Evolutionary conservation across 2,113 vertebrate species (phyloP).

Genomic region (Pterophyllum scalare): DNA sequence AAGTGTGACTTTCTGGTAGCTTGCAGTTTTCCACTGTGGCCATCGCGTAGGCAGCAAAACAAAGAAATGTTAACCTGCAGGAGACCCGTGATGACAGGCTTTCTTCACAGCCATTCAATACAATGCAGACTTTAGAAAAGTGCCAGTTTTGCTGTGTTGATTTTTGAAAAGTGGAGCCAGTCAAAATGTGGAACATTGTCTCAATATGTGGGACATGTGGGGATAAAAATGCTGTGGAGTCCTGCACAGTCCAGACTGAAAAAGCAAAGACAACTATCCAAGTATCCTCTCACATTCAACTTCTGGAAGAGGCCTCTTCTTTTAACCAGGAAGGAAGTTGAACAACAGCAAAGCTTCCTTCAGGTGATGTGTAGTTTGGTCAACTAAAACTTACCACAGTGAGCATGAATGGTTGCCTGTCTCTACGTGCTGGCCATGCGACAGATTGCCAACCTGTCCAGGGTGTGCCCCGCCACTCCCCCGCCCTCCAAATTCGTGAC

Average conservation of each 20-base stretch:
- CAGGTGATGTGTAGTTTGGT: neutral
- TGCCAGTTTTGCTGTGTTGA: neutral
- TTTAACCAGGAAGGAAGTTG: neutral
- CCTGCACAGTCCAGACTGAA: neutral
- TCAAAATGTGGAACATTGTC: neutral
- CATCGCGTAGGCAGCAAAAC: neutral
- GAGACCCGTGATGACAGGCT: neutral
- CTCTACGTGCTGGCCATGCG: too few relatives aligned
- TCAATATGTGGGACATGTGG: neutral
- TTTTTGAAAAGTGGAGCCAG: neutral
- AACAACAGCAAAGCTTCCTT: neutral
- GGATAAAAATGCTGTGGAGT: neutral
- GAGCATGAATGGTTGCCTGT: too few relatives aligned
- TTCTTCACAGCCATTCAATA: neutral
- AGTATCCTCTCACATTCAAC: neutral
- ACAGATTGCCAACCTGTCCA: too few relatives aligned
- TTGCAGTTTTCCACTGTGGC: neutral
- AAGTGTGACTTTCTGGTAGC: neutral
- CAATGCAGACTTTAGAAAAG: neutral
- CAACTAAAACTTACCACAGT: neutral
- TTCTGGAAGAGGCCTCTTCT: neutral
- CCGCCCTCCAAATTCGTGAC: too few relatives aligned
- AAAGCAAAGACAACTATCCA: neutral
- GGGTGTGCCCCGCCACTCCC: too few relatives aligned
- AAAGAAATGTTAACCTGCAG: conserved; percentile 5